Evolutionary conservation across 2,113 vertebrate genomes (phyloP).

Genomic region (Cryptotis parvus): DNA sequence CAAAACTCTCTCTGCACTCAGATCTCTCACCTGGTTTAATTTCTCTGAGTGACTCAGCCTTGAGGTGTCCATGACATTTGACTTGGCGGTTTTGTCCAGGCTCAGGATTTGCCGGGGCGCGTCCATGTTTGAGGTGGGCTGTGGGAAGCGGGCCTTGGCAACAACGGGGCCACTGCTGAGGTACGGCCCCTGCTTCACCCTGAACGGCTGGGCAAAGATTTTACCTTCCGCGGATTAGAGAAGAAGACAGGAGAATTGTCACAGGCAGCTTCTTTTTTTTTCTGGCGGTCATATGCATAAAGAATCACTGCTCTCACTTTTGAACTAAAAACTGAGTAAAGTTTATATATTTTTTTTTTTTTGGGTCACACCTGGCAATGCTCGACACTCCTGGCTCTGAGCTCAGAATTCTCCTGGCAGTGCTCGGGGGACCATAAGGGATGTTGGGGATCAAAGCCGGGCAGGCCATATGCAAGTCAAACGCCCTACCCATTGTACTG

Average conservation of each 20-base stretch:
- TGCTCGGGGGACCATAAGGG: too few species aligned
- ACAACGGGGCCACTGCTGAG: slow-evolving; percentile 29
- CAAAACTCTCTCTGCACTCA: background rate
- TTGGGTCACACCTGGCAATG: too few species aligned
- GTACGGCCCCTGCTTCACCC: slow-evolving; percentile 49
- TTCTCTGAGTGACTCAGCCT: slow-evolving; percentile 51
- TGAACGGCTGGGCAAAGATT: slow-evolving; percentile 52
- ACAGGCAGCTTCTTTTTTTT: slow-evolving; percentile 45
- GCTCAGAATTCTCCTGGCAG: too few species aligned
- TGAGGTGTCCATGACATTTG: slow-evolving; percentile 39
- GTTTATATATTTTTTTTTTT: too few species aligned
- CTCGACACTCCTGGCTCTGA: too few species aligned
- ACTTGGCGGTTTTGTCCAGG: slow-evolving; percentile 40
- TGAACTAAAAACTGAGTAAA: slow-evolving; percentile 47
- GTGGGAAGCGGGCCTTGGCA: slow-evolving; percentile 65
- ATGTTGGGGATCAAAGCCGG: too few species aligned
- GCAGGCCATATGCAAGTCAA: too few species aligned
- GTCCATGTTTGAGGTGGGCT: slow-evolving; percentile 23
- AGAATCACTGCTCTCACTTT: background rate
- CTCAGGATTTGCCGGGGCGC: slow-evolving; percentile 8
- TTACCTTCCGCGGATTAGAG: slow-evolving; percentile 71
- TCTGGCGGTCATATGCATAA: background rate
- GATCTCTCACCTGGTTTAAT: slow-evolving; percentile 80
- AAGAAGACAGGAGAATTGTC: slow-evolving; percentile 51
- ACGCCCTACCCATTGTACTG: too few species aligned